A percentile compares a stretch with the other conserved stretches of the same genome.
Evolutionary conservation across 2,113 vertebrate genomes (phyloP).

Genomic region (Synodontis membranacea): DNA sequence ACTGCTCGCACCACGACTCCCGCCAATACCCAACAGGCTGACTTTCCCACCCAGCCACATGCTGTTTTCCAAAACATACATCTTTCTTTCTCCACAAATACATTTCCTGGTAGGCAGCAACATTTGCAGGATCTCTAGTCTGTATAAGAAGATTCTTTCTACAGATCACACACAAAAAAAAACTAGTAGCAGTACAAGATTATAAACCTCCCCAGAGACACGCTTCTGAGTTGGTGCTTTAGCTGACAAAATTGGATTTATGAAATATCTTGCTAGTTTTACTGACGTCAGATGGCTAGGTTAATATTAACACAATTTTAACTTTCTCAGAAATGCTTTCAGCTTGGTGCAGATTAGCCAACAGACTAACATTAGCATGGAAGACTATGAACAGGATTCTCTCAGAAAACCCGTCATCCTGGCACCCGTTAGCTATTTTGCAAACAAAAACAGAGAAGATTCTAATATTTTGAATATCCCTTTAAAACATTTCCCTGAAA

Average conservation of each 20-base stretch:
- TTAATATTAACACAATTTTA: neutral
- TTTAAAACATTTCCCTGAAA: neutral
- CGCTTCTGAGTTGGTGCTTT: neutral
- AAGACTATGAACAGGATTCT: neutral
- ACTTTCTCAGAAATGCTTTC: neutral
- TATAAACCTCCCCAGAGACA: neutral
- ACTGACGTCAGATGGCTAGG: neutral
- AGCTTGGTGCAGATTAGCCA: neutral
- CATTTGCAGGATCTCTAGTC: neutral
- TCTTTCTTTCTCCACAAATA: neutral
- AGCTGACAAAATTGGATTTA: neutral
- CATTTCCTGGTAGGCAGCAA: neutral
- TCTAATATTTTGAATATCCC: neutral
- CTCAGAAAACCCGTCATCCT: neutral
- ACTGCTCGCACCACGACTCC: constrained; percentile 26
- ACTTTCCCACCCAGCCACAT: constrained; percentile 34
- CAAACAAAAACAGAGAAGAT: neutral
- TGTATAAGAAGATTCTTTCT: neutral
- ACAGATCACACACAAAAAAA: neutral
- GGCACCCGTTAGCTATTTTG: neutral
- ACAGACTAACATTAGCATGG: neutral
- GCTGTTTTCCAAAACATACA: constrained; percentile 19
- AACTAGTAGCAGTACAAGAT: neutral
- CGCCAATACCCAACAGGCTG: constrained; percentile 19
- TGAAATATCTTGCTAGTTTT: neutral